Evolutionary conservation across 2,888 invertebrate species (phyloP).

Genomic region (Agonopterix arenella): DNA sequence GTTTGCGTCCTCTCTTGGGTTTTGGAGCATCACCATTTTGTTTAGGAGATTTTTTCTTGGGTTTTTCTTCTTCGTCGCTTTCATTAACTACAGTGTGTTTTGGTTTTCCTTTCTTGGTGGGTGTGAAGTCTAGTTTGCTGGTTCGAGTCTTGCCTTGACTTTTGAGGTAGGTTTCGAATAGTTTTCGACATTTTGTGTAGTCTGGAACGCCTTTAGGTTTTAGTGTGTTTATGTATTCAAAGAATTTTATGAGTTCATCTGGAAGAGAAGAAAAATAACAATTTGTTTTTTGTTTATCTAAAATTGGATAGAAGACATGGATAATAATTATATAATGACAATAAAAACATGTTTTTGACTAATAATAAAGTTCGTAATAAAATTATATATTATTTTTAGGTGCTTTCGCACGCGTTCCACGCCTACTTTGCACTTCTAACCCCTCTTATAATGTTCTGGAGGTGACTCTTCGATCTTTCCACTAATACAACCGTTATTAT

Average conservation of each 20-base stretch:
- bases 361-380: too few species aligned
- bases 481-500: too few species aligned
- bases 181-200: conserved; percentile 82
- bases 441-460: too few species aligned
- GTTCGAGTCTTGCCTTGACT: conserved; percentile 72
- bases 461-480: too few species aligned
- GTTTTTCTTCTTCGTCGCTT: conserved; percentile 13
- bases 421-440: too few species aligned
- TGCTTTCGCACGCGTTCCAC: too few species aligned
- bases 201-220: conserved; percentile 84
- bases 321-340: too few species aligned
- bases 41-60: conserved; percentile 17
- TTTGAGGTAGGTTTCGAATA: conserved; percentile 81
- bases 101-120: conserved; percentile 27
- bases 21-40: conserved; percentile 16
- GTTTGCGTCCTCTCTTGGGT: conserved; percentile 23
- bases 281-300: too few species aligned
- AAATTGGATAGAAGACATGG: too few species aligned
- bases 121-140: conserved; percentile 77
- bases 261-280: conserved; percentile 30
- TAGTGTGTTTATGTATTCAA: conserved; percentile 81
- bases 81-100: conserved; percentile 11
- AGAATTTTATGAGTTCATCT: conserved; percentile 79
- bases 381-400: too few species aligned
- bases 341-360: too few species aligned